Evolutionary conservation across 2,797 vertebrate genomes (phyloP).

Genomic region (Phrynocephalus vlangalii): DNA sequence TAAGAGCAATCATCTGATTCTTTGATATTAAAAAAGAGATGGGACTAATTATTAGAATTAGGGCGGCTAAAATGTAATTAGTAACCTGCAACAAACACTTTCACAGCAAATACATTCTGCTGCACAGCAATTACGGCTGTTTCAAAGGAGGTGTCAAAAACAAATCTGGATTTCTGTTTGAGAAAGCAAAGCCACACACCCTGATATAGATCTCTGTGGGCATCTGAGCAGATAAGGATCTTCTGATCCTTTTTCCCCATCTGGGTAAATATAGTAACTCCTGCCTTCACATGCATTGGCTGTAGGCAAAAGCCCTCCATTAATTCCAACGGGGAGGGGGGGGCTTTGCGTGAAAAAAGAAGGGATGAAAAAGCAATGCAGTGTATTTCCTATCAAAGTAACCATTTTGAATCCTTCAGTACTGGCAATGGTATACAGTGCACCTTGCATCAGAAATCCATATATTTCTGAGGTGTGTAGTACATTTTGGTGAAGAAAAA

Average conservation of each 20-base stretch:
- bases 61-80: slow-evolving; percentile 4
- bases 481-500: neutral
- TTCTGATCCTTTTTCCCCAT: neutral
- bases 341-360: neutral
- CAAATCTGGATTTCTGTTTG: neutral
- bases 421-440: neutral
- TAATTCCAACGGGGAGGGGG: neutral
- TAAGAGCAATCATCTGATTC: slow-evolving; percentile 13
- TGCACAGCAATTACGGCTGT: neutral
- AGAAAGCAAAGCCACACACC: neutral
- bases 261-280: neutral
- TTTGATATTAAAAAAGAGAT: slow-evolving; percentile 22
- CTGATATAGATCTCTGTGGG: neutral
- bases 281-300: neutral
- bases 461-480: neutral
- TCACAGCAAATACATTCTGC: neutral
- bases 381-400: neutral
- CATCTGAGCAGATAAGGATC: neutral
- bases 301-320: neutral
- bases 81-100: slow-evolving; percentile 3
- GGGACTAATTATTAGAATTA: slow-evolving; percentile 10
- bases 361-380: neutral
- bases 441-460: neutral
- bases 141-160: slow-evolving; percentile 10
- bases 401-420: neutral